These are phyloP conservation scores for Haemorhous mexicanus DNA, from an alignment of 2,113 vertebrate genomes.

Conservation along the genomic window DNA sequence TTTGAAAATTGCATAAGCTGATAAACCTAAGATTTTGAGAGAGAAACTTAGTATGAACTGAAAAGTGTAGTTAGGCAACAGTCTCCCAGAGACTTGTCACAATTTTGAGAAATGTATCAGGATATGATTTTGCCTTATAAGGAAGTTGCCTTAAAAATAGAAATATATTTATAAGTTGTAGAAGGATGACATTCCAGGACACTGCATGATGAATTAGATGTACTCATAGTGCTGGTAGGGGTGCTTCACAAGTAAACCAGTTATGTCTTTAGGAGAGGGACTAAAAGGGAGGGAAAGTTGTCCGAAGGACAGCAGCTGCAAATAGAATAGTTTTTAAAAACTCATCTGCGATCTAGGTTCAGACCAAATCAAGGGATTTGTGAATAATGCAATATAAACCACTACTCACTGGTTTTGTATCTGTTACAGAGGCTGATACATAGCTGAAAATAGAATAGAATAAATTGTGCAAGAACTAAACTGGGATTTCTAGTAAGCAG, in stretches of 20 bases:
- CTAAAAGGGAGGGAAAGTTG: not conserved
- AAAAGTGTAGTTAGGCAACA: not conserved
- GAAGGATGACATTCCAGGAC: not conserved
- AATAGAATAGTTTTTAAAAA: not conserved
- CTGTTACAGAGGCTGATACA: not conserved
- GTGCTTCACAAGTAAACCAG: not conserved
- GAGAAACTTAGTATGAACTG: not conserved
- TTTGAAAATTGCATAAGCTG: not conserved
- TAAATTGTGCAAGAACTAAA: not conserved
- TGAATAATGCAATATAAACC: not conserved
- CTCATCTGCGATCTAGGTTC: not conserved
- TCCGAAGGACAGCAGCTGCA: not conserved
- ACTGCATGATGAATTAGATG: not conserved
- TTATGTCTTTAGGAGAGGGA: not conserved
- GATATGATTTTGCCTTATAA: not conserved
- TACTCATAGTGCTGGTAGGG: not conserved
- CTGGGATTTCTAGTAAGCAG: not conserved
- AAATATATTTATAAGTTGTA: not conserved
- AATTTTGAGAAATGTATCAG: not conserved
- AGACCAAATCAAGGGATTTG: not conserved
- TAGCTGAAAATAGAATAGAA: not conserved
- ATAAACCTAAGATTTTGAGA: not conserved
- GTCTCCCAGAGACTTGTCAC: not conserved
- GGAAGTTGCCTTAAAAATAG: slow-evolving; percentile 24
- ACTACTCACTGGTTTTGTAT: not conserved